Percentiles rank a stretch among this genome's conserved stretches.
These are phyloP conservation scores for Cantharis rustica DNA, from an alignment of 2,888 invertebrate genomes.

Conservation along the genomic window DNA sequence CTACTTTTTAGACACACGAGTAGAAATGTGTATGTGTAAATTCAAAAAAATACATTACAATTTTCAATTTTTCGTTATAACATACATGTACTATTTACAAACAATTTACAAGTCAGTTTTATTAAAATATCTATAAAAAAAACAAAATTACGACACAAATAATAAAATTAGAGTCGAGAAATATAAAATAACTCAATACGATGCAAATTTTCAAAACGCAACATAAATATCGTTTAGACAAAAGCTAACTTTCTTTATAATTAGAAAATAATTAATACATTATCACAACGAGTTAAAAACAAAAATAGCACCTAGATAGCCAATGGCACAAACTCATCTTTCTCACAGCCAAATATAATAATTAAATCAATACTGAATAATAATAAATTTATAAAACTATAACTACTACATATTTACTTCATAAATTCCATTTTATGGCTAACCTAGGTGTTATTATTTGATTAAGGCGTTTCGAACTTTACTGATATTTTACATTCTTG, in stretches of 20 bases:
- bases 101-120: constrained; percentile 19
- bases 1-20: constrained; percentile 21
- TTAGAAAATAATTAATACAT: constrained; percentile 34
- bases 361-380: constrained; percentile 46
- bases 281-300: constrained; percentile 41
- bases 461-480: constrained; percentile 31
- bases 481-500: constrained; percentile 15
- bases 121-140: constrained; percentile 6
- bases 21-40: constrained; percentile 18
- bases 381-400: constrained; percentile 47
- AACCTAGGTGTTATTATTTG: constrained; percentile 49
- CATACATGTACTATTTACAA: constrained; percentile 26
- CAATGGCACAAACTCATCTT: constrained; percentile 57
- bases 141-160: neutral
- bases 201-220: neutral
- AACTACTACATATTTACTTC: constrained; percentile 19
- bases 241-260: constrained; percentile 11
- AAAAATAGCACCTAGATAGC: constrained; percentile 52
- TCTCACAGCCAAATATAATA: constrained; percentile 55
- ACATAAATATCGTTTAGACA: neutral
- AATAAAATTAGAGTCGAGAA: neutral
- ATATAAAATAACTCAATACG: neutral
- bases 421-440: constrained; percentile 40
- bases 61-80: constrained; percentile 24
- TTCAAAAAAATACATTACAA: constrained; percentile 22